Percentiles rank a stretch among this genome's conserved stretches.
Evolutionary conservation across 2,797 vertebrate species (phyloP).

Genomic region (Brachymystax lenok): DNA sequence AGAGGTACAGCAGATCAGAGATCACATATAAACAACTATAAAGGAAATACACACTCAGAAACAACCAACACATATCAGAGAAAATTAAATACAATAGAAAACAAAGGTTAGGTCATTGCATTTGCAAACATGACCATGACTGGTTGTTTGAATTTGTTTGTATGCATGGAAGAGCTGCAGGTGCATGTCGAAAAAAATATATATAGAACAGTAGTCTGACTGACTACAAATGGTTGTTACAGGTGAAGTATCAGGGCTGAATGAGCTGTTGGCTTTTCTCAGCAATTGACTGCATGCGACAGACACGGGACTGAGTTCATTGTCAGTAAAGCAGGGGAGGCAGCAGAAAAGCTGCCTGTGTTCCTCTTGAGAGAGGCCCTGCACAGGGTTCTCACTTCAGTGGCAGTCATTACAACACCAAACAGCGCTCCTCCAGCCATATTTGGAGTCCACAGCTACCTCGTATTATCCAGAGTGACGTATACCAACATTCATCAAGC

Average conservation of each 20-base stretch:
- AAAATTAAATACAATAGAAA: constrained; percentile 9
- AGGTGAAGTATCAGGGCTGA: background rate
- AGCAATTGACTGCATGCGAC: background rate
- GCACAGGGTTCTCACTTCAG: constrained; percentile 66
- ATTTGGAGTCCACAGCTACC: constrained; percentile 77
- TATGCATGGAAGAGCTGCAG: no score
- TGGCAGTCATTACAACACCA: constrained; percentile 57
- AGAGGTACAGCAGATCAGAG: constrained; percentile 2
- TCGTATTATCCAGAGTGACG: constrained; percentile 78
- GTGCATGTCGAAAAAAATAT: no score
- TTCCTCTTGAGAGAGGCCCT: constrained; percentile 67
- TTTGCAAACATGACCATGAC: constrained; percentile 8
- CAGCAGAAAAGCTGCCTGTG: constrained; percentile 55
- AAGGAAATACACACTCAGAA: background rate
- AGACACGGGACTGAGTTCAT: constrained; percentile 53
- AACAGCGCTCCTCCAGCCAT: constrained; percentile 74
- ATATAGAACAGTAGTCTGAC: no score
- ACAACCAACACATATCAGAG: constrained; percentile 12
- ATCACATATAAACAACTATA: background rate
- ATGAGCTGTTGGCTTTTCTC: background rate
- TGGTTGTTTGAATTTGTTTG: no score
- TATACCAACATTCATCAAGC: constrained; percentile 79
- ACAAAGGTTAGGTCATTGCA: background rate
- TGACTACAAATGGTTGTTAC: background rate
- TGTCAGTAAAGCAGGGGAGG: constrained; percentile 68